Evolutionary conservation across 2,888 invertebrate genomes (phyloP).

Genomic region (Nycteola revayana): DNA sequence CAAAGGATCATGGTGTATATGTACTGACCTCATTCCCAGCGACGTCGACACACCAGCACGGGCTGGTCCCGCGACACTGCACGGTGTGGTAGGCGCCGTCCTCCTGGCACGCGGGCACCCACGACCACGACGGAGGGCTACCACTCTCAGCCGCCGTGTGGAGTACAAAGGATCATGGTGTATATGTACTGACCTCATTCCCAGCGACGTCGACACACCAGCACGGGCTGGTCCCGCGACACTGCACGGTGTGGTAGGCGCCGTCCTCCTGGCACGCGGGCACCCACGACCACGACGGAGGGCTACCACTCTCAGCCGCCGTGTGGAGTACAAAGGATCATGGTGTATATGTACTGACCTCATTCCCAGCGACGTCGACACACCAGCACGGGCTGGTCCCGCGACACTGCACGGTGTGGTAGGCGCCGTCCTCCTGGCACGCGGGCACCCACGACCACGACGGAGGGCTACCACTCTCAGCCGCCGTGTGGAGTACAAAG

Average conservation of each 20-base stretch:
- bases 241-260: conserved; percentile 87
- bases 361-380: conserved; percentile 87
- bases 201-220: conserved; percentile 92
- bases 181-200: conserved; percentile 78
- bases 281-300: conserved; percentile 88
- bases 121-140: conserved; percentile 87
- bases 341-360: conserved; percentile 63
- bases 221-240: conserved; percentile 86
- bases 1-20: conserved; percentile 30
- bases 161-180: too few species aligned
- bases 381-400: conserved; percentile 90
- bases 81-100: conserved; percentile 87
- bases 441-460: conserved; percentile 88
- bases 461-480: conserved; percentile 86
- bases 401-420: conserved; percentile 87
- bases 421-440: conserved; percentile 87
- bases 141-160: conserved; percentile 82
- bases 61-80: conserved; percentile 87
- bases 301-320: conserved; percentile 84
- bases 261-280: conserved; percentile 88
- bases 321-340: too few species aligned
- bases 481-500: too few species aligned
- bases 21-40: conserved; percentile 85
- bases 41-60: conserved; percentile 92
- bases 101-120: conserved; percentile 87